Percentiles rank a stretch among this genome's conserved stretches.
phyloP scores from a whole-genome alignment of 2,797 vertebrate genomes.

The Lacerta viridis region DNA sequence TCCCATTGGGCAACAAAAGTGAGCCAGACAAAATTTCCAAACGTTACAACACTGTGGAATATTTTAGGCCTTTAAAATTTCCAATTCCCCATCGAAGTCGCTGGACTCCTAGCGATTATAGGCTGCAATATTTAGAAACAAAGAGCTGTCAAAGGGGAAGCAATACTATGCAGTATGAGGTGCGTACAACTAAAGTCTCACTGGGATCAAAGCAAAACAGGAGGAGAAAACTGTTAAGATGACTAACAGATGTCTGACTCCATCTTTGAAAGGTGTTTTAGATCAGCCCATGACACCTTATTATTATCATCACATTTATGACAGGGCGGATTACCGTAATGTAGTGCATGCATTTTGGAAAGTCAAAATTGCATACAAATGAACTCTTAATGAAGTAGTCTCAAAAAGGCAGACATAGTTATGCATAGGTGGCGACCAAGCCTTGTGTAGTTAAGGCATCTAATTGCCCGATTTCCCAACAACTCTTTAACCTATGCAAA shows the following conservation, averaged over 20 bases:
- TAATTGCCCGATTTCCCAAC: constrained; percentile 64
- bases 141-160: constrained; percentile 38
- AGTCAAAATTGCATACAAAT: constrained; percentile 70
- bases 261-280: constrained; percentile 65
- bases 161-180: constrained; percentile 53
- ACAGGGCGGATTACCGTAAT: constrained; percentile 70
- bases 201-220: constrained; percentile 51
- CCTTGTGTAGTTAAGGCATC: constrained; percentile 45
- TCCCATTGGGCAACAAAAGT: background rate
- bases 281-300: constrained; percentile 62
- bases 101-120: constrained; percentile 49
- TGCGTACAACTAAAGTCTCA: constrained; percentile 64
- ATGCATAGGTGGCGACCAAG: constrained; percentile 66
- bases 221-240: constrained; percentile 64
- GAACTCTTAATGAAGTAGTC: constrained; percentile 69
- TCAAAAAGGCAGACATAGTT: constrained; percentile 69
- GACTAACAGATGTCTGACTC: constrained; percentile 66
- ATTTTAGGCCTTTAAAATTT: background rate
- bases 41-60: background rate
- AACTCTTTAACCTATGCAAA: constrained; percentile 20
- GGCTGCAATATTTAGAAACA: constrained; percentile 47
- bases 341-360: constrained; percentile 58
- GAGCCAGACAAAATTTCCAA: too few relatives aligned
- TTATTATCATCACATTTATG: constrained; percentile 69
- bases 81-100: background rate